Percentiles rank a stretch among this genome's conserved stretches.
Conservation (phyloP, 2,888 invertebrate genomes). For the Cetonia aurata region DNA sequence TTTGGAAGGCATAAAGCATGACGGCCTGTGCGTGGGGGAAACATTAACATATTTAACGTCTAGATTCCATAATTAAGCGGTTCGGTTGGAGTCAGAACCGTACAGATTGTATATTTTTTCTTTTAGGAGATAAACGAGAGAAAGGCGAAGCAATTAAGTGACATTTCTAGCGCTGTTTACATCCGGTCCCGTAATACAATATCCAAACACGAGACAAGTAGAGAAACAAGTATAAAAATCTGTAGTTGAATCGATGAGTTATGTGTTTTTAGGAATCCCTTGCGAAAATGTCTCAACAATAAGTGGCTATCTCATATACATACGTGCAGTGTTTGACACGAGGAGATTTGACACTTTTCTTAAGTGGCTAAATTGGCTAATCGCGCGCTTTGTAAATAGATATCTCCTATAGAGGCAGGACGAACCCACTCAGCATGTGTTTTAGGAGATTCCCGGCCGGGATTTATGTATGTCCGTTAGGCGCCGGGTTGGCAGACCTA, state of each 20-base stretch:
- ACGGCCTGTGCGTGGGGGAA: slow-evolving; percentile 45
- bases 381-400: slow-evolving; percentile 41
- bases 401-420: slow-evolving; percentile 30
- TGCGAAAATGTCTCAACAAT: too few relatives aligned
- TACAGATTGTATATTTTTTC: background rate
- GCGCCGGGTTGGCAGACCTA: slow-evolving; percentile 43
- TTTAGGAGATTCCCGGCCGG: slow-evolving; percentile 32
- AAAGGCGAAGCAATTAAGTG: slow-evolving; percentile 1
- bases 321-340: slow-evolving; percentile 1
- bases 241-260: slow-evolving; percentile 1
- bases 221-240: too few relatives aligned
- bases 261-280: background rate
- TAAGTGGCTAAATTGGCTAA: slow-evolving; percentile 39
- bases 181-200: slow-evolving; percentile 46
- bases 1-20: slow-evolving; percentile 61
- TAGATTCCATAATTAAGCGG: slow-evolving; percentile 52
- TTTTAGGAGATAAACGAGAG: slow-evolving; percentile 26
- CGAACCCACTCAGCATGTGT: slow-evolving; percentile 39
- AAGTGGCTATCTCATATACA: too few relatives aligned
- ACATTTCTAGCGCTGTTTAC: slow-evolving; percentile 42
- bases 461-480: slow-evolving; percentile 45
- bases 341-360: slow-evolving; percentile 27
- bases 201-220: background rate
- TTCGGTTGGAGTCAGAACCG: slow-evolving; percentile 43
- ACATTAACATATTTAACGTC: slow-evolving; percentile 52